Evolutionary conservation across 2,797 vertebrate genomes (phyloP), one percentile per base, ranked within the genome.

Genomic region (Xenopus petersii): DNA sequence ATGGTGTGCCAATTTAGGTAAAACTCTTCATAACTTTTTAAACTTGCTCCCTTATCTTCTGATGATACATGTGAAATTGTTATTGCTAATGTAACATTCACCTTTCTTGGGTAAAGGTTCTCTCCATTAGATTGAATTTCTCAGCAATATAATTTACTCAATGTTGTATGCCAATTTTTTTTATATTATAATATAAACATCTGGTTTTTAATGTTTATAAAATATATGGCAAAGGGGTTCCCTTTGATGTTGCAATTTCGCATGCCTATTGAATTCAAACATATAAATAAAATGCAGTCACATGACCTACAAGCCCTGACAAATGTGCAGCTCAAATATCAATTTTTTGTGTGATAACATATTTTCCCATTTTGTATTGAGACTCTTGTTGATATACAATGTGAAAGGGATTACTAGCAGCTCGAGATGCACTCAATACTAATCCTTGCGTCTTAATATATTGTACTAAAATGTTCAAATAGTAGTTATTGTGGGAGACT

Each of bases 401-500:
- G 80, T 70, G 48, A 79, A 81, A 81, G 73, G 70, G 69, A 77
- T 77, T 67, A 67, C 64, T 54, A 62, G 74, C 75, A 72, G 63
- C 30, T 81, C 81, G 72, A 75, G 54, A 48, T 74, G 63, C 66
- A 83, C 83, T 82, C 16, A 66, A 5, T 30, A 75, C 80, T 71
- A 83, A 83, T 82, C 70, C 70, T 82, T 77, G 7, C 73, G 74
- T 84, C 80, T 80, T 83, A 82, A 81, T 87, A 78, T 81, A 81
- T 82, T 81, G 81, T 75, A 81, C 76, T 80, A 86, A 82, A 87
- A 85, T 42, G 83, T 81, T 82, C 75, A 81, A 82, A 84, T 82
- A 88, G 83, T 77, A 81, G 83, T 82, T 85, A 79, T 83, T 89
- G 85, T 86, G 83, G 83, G 84, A 87, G 83, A 80, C 82, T 86